Evolutionary conservation across 37 sponge, comb jelly and placozoan species (phyloP).

Genomic region (Axinella damicornis): DNA sequence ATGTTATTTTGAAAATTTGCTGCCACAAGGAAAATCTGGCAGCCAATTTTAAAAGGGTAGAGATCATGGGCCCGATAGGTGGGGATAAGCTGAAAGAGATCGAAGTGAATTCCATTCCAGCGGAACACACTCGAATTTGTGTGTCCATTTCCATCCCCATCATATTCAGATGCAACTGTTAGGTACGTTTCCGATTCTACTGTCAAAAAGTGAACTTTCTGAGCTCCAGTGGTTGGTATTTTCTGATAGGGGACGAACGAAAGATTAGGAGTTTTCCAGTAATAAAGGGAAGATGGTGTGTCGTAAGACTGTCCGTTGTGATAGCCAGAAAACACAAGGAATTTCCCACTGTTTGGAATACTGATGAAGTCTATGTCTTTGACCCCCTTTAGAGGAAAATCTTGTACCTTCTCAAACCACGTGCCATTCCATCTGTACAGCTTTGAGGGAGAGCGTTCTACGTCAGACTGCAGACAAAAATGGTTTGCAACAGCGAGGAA

Average conservation of each 20-base stretch:
- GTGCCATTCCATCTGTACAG: conserved; percentile 26
- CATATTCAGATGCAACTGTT: background rate
- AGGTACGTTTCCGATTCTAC: background rate
- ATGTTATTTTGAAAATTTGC: no score
- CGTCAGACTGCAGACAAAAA: no score
- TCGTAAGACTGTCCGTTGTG: background rate
- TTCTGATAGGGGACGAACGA: conserved; percentile 2
- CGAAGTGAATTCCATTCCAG: conserved; percentile 11
- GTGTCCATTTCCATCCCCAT: background rate
- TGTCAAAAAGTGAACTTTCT: background rate
- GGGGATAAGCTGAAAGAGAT: background rate
- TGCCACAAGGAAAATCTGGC: no score
- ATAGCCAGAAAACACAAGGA: conserved; percentile 12
- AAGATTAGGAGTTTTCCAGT: background rate
- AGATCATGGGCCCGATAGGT: no score
- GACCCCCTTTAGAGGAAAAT: conserved; percentile 17
- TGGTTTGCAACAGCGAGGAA: background rate
- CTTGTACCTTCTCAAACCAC: conserved; percentile 4
- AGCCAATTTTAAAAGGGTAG: no score
- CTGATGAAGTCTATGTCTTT: conserved; percentile 13
- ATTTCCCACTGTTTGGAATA: background rate
- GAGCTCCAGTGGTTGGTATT: background rate
- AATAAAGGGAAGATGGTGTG: background rate
- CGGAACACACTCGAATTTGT: conserved; percentile 9
- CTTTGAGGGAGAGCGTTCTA: background rate